Evolutionary conservation across 2,888 invertebrate species (phyloP), one percentile per base, ranked within the genome.

Genomic region (Megastigmus dorsalis): DNA sequence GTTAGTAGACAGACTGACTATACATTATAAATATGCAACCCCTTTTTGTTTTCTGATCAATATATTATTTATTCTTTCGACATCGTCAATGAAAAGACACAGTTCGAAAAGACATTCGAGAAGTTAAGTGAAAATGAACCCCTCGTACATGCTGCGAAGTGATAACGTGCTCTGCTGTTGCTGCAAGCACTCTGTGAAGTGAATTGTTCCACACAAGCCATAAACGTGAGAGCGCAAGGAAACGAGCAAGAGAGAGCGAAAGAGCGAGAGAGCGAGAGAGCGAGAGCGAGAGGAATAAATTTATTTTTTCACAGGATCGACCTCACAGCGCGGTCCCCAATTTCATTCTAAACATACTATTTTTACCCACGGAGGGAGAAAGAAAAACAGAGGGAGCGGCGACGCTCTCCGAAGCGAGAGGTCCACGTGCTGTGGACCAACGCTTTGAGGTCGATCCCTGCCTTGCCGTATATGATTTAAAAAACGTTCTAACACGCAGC

Each of bases 201-300:
- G 74, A 73, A 78, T 78, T 78, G 72, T 79, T 80, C 77, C 77
- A 75, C 68, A 63, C 78, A 78, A 79, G 79, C 63, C 77, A 76
- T 68, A 65, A 59, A 67, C n/a, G n/a, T n/a, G 45, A n/a, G 23
- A 26, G 15, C n/a, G 2, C 33, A 48, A n/a, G n/a, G 48, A 48
- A 28, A 52, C 9, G 10, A 43, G 15, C 4, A 15, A 30, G 28
- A 66, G 38, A 26, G 13, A 41, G 41, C 30, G 50, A 43, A 30
- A 63, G 48, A 59, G 43, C 26, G 33, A 60, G 45, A 69, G 41
- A 70, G 33, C n/a, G 50, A 69, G 52, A 52, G 50, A 60, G 20
- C 26, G 38, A 66, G 55, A 75, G 69, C 67, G 62, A 66, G 55
- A 69, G 66, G 69, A 67, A 52, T 52, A 72, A 63, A 54, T 57